Base-by-base conservation (phyloP, 2,113 vertebrate genomes). In the Semicossyphus pulcher region DNA sequence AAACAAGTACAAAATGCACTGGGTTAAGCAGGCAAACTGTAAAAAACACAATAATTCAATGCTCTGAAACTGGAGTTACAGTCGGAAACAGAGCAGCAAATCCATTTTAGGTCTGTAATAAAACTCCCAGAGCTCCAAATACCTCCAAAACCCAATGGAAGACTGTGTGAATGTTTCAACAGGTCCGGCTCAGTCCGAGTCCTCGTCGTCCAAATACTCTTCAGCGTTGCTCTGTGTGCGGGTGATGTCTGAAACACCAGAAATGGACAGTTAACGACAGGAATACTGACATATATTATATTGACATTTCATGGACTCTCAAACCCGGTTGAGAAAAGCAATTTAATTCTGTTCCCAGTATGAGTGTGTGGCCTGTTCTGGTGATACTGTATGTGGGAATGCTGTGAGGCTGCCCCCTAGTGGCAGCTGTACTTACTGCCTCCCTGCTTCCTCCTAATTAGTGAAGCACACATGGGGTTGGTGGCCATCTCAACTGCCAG, bases 131-230 rank as follows among this genome's bases (percentile, higher is more conserved):
- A 31, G n/a, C 39, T 67, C 54, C 61, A 47, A 0, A 34, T n/a
- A 23, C 45, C 16, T 5, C 28, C 39, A 8, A 39, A 69, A 59
- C 42, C 32, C 16, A 54, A 71, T 9, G 49, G 72, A 79, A 86
- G 71, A 83, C 49, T 12, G 51, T 39, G 54, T 48, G 2, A 29
- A 44, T 26, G 60, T 37, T 67, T 72, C 7, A 51, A 26, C 29
- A 3, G 4, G 9, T 26, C 1, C n/a, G 2, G 26, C 76, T 94
- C 94, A 99, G 91, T 99, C 97, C 0, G 98, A 99, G 88, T 99
- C 97, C 90, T 99, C 97, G 36, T 99, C 98, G 6, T 99, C 97
- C 48, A 99, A 93, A 91, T 99, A 99, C 62, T 99, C 98, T 42
- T 99, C 97, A 4, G 96, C 97, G 21, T 99, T 97, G 92, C 96